Evolutionary conservation across 2,797 vertebrate species (phyloP), one percentile per base, ranked within the genome.

Genomic region (Pangasius sanitwongsei): DNA sequence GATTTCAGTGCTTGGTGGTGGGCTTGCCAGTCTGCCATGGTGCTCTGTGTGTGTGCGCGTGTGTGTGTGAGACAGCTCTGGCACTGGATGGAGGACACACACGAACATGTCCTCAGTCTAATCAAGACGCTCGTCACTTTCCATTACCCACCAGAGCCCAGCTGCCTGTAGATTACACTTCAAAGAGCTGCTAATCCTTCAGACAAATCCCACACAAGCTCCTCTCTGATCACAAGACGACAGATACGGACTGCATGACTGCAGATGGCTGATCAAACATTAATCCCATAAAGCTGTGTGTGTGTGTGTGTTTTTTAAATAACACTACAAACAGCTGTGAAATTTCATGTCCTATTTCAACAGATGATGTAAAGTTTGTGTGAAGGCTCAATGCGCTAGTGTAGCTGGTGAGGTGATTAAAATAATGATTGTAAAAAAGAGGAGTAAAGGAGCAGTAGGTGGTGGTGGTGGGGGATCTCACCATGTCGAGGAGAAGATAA

Each of bases 401-500:
- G 37, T 20, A 57, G 25, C 83, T 37, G 53, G 34, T 28, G 31
- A 83, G 5, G 34, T 59, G 34, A 82, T 37, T 41, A 28, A n/a
- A 75, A 48, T 48, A 61, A 61, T 8, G 2, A 48, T n/a, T n/a
- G 1, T 3, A 18, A 11, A 82, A 9, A 25, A 59, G 11, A 34
- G 3, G 9, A 48, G 37, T n/a, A 48, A 44, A 11, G 1, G 16
- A 84, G 41, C 41, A 67, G 61, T 5, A 31, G 55, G n/a, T 55
- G 63, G 15, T 75, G 87, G 41, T 2, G 41, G 41, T 2, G 41
- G 41, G 25, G 69, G 20, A 87, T 25, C 90, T 91, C 86, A 99
- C 98, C 98, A 99, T 99, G 94, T 99, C 98, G 93, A 99, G 96
- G 90, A 99, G 97, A 92, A 99, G 96, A 94, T 99, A 99, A 87